phyloP scores from a whole-genome alignment of 2,888 invertebrate genomes.

The Hesperia comma region DNA sequence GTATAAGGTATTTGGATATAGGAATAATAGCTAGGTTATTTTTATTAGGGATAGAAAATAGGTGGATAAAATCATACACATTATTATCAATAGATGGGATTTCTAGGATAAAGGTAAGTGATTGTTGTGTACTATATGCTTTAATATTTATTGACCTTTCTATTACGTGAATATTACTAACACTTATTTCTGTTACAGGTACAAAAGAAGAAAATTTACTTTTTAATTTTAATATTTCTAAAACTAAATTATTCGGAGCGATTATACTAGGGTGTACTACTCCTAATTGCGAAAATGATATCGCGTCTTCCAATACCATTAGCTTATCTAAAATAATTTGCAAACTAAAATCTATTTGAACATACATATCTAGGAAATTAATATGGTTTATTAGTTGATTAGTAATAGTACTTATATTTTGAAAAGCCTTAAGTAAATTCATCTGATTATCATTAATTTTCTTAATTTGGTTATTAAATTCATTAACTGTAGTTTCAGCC shows the following conservation, averaged over 20 bases:
- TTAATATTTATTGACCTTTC: conserved; percentile 20
- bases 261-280: conserved; percentile 34
- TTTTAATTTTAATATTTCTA: conserved; percentile 16
- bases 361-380: conserved; percentile 17
- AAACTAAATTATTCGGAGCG: conserved; percentile 27
- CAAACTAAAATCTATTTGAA: conserved; percentile 31
- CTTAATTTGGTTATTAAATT: conserved; percentile 19
- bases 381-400: conserved; percentile 9
- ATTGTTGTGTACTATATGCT: conserved; percentile 15
- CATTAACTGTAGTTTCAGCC: conserved; percentile 10
- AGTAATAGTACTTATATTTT: conserved; percentile 14
- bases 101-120: conserved; percentile 22
- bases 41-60: conserved; percentile 37
- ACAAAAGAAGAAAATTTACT: neutral
- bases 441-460: conserved; percentile 26
- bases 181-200: neutral
- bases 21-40: conserved; percentile 33
- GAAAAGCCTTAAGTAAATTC: conserved; percentile 11
- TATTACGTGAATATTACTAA: conserved; percentile 17
- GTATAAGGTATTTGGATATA: conserved; percentile 39
- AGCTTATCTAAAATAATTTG: conserved; percentile 35
- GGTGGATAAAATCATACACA: conserved; percentile 29
- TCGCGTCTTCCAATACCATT: conserved; percentile 37
- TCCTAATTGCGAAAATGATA: conserved; percentile 35
- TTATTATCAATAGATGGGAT: conserved; percentile 10